Evolutionary conservation across 2,888 invertebrate genomes (phyloP).

Genomic region (Vesta saturnalis): DNA sequence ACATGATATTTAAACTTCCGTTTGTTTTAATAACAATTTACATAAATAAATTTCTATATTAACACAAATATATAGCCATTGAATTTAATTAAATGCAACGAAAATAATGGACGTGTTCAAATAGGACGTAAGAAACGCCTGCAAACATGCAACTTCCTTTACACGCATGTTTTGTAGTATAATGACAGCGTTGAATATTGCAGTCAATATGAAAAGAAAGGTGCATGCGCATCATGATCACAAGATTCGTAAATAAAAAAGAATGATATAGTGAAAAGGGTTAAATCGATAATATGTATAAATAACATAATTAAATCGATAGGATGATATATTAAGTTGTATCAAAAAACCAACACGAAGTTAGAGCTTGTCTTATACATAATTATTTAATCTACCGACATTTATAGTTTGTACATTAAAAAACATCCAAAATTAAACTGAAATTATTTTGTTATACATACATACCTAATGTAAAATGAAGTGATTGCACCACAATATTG

Average conservation of each 20-base stretch:
- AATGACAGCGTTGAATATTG: conserved; percentile 14
- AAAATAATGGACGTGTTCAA: too few species aligned
- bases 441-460: too few species aligned
- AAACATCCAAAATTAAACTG: too few species aligned
- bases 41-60: background rate
- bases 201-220: conserved; percentile 44
- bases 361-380: too few species aligned
- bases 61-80: conserved; percentile 12
- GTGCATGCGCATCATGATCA: conserved; percentile 33
- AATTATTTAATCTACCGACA: too few species aligned
- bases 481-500: too few species aligned
- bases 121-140: conserved; percentile 37
- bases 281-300: conserved; percentile 22
- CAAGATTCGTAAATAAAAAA: background rate
- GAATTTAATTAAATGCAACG: conserved; percentile 20
- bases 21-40: background rate
- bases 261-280: conserved; percentile 4
- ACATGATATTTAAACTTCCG: conserved; percentile 25
- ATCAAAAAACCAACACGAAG: too few species aligned
- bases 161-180: conserved; percentile 34
- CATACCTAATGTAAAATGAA: too few species aligned
- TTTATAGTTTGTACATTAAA: too few species aligned
- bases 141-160: conserved; percentile 43
- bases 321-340: background rate
- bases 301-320: conserved; percentile 19